Evolutionary conservation across 92 coral and sea anemone species (phyloP).

Genomic region (Siderastrea siderea): DNA sequence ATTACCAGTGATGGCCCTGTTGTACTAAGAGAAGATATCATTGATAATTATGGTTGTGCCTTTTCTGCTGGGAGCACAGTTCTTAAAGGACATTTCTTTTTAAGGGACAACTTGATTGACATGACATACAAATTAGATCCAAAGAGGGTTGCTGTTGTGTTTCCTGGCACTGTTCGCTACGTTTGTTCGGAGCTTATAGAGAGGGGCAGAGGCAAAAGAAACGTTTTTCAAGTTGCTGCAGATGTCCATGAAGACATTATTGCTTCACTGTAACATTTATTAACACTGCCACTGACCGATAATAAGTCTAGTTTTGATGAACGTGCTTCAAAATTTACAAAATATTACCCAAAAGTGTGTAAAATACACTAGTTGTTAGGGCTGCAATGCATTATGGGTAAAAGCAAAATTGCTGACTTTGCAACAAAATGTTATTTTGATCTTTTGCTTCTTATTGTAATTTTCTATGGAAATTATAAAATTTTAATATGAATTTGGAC

Average conservation of each 20-base stretch:
- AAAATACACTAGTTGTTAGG: too few species aligned
- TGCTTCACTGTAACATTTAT: conserved; percentile 13
- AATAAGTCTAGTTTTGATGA: not conserved
- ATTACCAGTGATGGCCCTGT: not conserved
- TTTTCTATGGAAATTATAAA: too few species aligned
- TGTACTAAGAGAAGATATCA: not conserved
- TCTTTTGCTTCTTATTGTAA: too few species aligned
- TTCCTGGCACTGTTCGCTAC: conserved; percentile 19
- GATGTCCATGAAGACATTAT: conserved; percentile 40
- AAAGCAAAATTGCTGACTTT: too few species aligned
- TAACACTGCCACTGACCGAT: not conserved
- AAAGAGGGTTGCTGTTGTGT: conserved; percentile 9
- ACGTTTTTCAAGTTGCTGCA: conserved; percentile 21
- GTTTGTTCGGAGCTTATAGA: conserved; percentile 29
- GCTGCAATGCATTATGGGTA: too few species aligned
- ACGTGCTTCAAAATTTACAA: too few species aligned
- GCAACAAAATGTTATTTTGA: too few species aligned
- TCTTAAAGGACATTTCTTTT: not conserved
- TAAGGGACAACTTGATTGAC: too few species aligned
- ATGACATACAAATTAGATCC: conserved; percentile 35
- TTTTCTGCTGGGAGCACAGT: conserved; percentile 22
- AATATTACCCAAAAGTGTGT: not conserved
- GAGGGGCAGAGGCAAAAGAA: conserved; percentile 14
- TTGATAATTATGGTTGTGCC: conserved; percentile 14
- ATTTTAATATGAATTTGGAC: too few species aligned